phyloP scores from a whole-genome alignment of 2,113 vertebrate genomes.

The Rostratula benghalensis region DNA sequence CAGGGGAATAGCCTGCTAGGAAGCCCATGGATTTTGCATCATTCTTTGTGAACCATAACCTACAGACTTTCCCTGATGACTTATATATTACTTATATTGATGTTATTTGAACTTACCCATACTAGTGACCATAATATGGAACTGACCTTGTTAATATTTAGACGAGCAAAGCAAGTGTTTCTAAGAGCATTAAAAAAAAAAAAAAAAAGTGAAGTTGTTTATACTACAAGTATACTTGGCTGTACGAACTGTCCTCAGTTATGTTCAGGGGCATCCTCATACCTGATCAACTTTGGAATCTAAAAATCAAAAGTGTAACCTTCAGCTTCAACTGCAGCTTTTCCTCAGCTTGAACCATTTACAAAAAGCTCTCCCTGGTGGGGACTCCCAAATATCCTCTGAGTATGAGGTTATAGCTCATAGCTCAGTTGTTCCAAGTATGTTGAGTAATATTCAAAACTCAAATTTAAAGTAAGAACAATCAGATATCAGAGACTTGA shows the following conservation, averaged over 20 bases:
- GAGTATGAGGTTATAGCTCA: neutral
- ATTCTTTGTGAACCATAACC: neutral
- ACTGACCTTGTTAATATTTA: neutral
- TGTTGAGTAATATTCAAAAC: neutral
- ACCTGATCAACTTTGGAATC: neutral
- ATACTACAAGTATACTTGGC: neutral
- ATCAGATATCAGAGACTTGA: neutral
- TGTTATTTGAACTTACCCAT: neutral
- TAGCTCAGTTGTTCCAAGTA: neutral
- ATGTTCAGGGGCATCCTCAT: neutral
- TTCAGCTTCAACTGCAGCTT: neutral
- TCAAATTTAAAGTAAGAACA: neutral
- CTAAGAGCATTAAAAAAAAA: neutral
- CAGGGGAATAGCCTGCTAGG: neutral
- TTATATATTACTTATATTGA: neutral
- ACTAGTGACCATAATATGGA: neutral
- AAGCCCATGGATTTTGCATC: neutral
- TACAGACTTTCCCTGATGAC: neutral
- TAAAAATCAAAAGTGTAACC: neutral
- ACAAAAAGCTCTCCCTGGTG: neutral
- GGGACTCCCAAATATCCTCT: neutral
- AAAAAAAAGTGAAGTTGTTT: neutral
- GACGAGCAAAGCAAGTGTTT: neutral
- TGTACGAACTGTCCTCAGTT: neutral
- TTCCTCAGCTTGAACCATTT: neutral